These are phyloP conservation scores for Saccopteryx bilineata DNA, from an alignment of 2,113 vertebrate genomes.

Conservation along the genomic window DNA sequence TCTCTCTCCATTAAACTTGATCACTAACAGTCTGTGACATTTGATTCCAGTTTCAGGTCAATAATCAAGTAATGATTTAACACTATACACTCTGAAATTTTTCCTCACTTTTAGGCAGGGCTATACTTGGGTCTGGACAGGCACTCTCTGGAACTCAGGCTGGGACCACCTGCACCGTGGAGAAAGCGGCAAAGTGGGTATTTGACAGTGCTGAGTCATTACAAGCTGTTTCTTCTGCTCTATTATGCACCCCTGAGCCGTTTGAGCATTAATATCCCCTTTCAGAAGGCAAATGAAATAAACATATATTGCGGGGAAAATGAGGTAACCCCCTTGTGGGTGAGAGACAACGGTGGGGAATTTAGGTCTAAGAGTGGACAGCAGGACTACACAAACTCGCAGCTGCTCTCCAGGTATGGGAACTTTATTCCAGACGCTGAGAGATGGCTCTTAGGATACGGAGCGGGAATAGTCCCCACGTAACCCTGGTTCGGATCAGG, in stretches of 20 bases:
- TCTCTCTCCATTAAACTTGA: background rate
- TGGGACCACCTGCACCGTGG: conserved; percentile 9
- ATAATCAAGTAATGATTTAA: conserved; percentile 17
- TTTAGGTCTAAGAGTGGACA: background rate
- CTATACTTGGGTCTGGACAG: background rate
- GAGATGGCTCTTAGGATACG: background rate
- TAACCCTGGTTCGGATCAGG: background rate
- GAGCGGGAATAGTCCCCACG: background rate
- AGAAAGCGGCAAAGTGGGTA: conserved; percentile 26
- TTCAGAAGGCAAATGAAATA: conserved; percentile 33
- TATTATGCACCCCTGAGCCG: conserved; percentile 19
- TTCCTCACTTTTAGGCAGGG: background rate
- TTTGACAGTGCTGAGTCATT: conserved; percentile 87
- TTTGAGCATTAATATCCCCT: background rate
- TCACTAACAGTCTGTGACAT: background rate
- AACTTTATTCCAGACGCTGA: conserved; percentile 70
- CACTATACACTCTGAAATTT: accelerated
- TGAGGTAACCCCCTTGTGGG: background rate
- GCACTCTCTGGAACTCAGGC: background rate
- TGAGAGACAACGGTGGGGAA: background rate
- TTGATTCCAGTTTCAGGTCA: conserved; percentile 6
- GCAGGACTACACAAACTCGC: conserved; percentile 66
- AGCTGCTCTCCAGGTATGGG: conserved; percentile 48
- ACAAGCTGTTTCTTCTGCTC: conserved; percentile 43
- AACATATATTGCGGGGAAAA: background rate